Percentiles rank a stretch among this genome's conserved stretches.
Conservation (phyloP, 2,113 vertebrate species). For the Serilophus lunatus region DNA sequence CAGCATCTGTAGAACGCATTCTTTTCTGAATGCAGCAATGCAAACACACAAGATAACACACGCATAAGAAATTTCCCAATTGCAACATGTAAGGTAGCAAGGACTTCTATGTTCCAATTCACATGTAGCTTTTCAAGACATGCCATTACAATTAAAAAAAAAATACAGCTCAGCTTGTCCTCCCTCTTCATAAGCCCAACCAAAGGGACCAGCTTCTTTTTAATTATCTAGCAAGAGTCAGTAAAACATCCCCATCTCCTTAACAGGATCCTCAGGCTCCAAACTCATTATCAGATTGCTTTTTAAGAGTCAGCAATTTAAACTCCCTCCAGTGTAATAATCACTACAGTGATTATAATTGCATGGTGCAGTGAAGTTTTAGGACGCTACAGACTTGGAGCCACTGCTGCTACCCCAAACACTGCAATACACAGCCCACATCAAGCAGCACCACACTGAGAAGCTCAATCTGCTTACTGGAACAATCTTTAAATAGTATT, state of each 20-base stretch:
- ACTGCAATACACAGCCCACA: neutral
- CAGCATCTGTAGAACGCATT: neutral
- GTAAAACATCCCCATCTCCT: neutral
- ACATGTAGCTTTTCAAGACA: neutral
- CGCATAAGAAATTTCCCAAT: neutral
- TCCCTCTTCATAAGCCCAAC: neutral
- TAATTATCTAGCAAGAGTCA: neutral
- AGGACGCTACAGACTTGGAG: neutral
- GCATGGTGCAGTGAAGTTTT: neutral
- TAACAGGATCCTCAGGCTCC: slow-evolving; percentile 10
- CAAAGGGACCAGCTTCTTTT: neutral
- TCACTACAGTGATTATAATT: neutral
- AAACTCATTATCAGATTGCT: slow-evolving; percentile 25
- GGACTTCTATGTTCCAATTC: neutral
- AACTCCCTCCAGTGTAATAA: slow-evolving; percentile 14
- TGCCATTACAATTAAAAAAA: neutral
- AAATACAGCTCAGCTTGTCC: neutral
- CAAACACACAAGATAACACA: neutral
- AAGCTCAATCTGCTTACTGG: slow-evolving; percentile 14
- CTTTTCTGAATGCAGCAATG: neutral
- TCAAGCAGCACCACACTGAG: neutral
- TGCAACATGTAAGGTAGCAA: neutral
- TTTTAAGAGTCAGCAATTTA: slow-evolving; percentile 12
- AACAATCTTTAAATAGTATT: slow-evolving; percentile 40
- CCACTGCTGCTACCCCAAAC: neutral